Base-by-base conservation (phyloP, 2,797 vertebrate genomes). In the Diplodus puntazzo region DNA sequence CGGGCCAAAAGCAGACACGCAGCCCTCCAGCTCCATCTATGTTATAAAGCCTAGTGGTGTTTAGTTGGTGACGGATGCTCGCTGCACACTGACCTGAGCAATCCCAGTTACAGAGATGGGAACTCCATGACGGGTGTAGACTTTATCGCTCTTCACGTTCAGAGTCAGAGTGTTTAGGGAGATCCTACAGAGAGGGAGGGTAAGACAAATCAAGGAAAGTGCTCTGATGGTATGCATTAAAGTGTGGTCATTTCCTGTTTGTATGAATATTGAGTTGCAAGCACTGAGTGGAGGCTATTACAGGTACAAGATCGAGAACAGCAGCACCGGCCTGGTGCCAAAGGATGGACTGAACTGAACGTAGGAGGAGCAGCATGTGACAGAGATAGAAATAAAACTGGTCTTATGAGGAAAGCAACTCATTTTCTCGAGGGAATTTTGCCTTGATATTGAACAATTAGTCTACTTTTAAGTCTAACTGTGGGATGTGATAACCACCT, bases 111-210 rank as follows among this genome's bases (percentile, higher is more conserved):
- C 97, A 1, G 97, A 98, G 88, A 98, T 94, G 65, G 97, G 97
- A 18, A 98, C 97, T 0, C 97, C 97, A 3, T 97, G 97, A 9
- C 97, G 96, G 0, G 97, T 98, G 89, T 98, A 98, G 30, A 98
- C 97, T 89, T 97, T 98, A 86, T 98, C 97, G 60, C 97, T 98
- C 93, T 97, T 98, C 80, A 98, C 97, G 59, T 97, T 98, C 86
- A 98, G 95, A 27, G 97, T 98, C 92, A 98, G 88, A 6, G 96
- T 98, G 94, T 98, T 98, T 80, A 98, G 93, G 72, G 97, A 97
- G 88, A 98, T 98, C 95, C 97, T 98, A 79, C 8, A 17, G 79
- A 30, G 17, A 71, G 50, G 34, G 49, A 23, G 30, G 2, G 42
- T 0, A 17, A 55, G 30, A 69, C 6, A 20, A 1, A 34, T 34